A percentile compares a stretch with the other conserved stretches of the same genome.
Conservation (phyloP, 2,888 invertebrate species). For the Willowsia nigromaculata region DNA sequence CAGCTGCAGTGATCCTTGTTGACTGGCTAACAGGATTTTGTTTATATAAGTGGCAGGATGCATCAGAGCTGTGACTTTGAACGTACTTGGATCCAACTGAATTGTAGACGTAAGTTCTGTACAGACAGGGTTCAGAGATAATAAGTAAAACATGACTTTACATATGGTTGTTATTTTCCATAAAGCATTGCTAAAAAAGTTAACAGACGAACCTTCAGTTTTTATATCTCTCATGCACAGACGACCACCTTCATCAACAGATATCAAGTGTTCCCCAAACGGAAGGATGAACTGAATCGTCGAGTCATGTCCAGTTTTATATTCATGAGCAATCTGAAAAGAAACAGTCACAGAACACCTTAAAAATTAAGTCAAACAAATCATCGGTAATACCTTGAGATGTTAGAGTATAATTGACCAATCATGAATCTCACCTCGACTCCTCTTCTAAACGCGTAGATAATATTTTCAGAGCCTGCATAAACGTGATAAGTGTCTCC, state of each 20-base stretch:
- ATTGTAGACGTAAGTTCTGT: conserved; percentile 80
- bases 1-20: conserved; percentile 90
- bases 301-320: conserved; percentile 85
- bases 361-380: not conserved
- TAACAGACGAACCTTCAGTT: conserved; percentile 82
- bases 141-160: conserved; percentile 80
- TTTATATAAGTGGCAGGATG: conserved; percentile 98
- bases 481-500: conserved; percentile 89
- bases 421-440: conserved; percentile 83
- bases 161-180: too few species aligned
- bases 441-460: conserved; percentile 94
- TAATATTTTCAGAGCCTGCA: conserved; percentile 87
- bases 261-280: conserved; percentile 92
- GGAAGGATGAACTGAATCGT: conserved; percentile 89
- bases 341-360: conserved; percentile 7
- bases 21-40: conserved; percentile 93
- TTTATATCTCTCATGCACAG: conserved; percentile 93
- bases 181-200: too few species aligned
- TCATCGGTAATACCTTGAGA: too few species aligned
- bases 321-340: conserved; percentile 85
- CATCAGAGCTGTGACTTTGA: conserved; percentile 89
- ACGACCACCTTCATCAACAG: conserved; percentile 89
- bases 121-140: not conserved
- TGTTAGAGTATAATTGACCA: too few species aligned
- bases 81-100: conserved; percentile 83